phyloP scores from a whole-genome alignment of 2,888 invertebrate species.

The Drosophila ezoana region DNA sequence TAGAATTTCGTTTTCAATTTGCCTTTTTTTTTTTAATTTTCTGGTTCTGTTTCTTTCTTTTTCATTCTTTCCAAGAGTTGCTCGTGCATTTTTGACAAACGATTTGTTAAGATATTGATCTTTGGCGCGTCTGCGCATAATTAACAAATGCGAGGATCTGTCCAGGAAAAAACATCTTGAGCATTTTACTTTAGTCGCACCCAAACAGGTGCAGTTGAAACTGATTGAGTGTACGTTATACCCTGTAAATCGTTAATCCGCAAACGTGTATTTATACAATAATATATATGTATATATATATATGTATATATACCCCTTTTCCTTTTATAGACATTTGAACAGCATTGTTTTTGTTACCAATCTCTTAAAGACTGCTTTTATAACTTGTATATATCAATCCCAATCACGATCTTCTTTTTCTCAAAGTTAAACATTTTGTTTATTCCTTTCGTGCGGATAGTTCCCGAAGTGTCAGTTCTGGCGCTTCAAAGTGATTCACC shows the following conservation, averaged over 20 bases:
- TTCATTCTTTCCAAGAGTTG: slow-evolving; percentile 8
- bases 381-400: no score
- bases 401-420: not conserved
- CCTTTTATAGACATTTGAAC: no score
- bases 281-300: no score
- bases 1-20: slow-evolving; percentile 78
- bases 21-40: slow-evolving; percentile 26
- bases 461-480: slow-evolving; percentile 34
- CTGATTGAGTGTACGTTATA: not conserved
- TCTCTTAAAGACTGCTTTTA: no score
- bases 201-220: slow-evolving; percentile 54
- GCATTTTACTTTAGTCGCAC: slow-evolving; percentile 56
- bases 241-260: not conserved
- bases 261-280: no score
- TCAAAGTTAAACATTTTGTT: not conserved
- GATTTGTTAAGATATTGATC: slow-evolving; percentile 80
- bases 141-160: slow-evolving; percentile 50
- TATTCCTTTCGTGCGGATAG: slow-evolving; percentile 11
- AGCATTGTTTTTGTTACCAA: no score
- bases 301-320: no score
- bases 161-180: slow-evolving; percentile 24
- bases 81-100: slow-evolving; percentile 72
- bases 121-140: slow-evolving; percentile 77
- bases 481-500: slow-evolving; percentile 55
- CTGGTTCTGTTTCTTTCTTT: not conserved